Evolutionary conservation across 2,797 vertebrate species (phyloP).

Genomic region (Eulemur rubriventer): DNA sequence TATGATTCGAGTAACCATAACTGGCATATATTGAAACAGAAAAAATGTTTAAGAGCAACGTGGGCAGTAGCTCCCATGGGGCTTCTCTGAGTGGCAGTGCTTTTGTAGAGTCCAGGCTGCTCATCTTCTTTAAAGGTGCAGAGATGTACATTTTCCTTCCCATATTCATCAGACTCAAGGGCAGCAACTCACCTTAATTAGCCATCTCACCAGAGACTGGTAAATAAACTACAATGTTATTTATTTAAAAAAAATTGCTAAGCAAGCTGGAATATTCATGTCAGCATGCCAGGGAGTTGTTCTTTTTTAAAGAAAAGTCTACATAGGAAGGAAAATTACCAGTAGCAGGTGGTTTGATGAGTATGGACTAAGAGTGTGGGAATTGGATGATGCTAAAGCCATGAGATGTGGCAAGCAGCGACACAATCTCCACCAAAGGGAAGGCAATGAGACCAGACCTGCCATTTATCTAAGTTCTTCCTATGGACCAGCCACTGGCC

Average conservation of each 20-base stretch:
- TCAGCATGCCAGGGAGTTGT: slow-evolving; percentile 42
- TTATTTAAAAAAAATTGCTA: slow-evolving; percentile 64
- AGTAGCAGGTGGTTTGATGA: neutral
- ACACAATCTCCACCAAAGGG: neutral
- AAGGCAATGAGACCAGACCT: neutral
- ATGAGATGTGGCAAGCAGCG: neutral
- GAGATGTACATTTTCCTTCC: slow-evolving; percentile 8
- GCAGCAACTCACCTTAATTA: slow-evolving; percentile 52
- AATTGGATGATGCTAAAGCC: neutral
- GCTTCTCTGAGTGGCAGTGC: neutral
- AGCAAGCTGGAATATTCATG: slow-evolving; percentile 32
- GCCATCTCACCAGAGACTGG: slow-evolving; percentile 15
- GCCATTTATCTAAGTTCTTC: neutral
- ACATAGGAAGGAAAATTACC: neutral
- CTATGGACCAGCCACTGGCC: neutral
- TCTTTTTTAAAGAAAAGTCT: neutral
- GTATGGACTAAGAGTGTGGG: neutral
- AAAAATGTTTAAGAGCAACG: neutral
- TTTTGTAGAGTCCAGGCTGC: neutral
- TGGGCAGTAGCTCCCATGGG: neutral
- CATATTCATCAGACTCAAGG: neutral
- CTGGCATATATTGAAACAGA: neutral
- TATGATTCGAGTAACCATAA: neutral
- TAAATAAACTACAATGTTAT: slow-evolving; percentile 30
- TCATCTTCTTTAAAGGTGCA: neutral